Evolutionary conservation across 2,113 vertebrate genomes (phyloP).

Genomic region (Phocoena phocoena): DNA sequence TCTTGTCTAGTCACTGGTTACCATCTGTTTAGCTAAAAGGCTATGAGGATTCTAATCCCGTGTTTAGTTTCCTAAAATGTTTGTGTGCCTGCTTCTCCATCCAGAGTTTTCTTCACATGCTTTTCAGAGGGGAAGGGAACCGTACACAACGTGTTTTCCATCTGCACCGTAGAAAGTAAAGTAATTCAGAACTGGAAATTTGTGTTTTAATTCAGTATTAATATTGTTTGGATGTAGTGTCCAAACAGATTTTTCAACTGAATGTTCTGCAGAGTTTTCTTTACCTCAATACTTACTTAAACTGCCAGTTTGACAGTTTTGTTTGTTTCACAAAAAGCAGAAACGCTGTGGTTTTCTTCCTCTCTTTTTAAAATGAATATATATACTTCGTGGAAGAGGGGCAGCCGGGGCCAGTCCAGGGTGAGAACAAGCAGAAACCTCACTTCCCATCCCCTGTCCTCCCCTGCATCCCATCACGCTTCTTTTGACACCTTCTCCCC

Average conservation of each 20-base stretch:
- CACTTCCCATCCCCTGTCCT: not conserved
- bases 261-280: not conserved
- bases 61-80: not conserved
- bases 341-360: not conserved
- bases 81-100: not conserved
- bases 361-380: not conserved
- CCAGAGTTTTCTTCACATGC: not conserved
- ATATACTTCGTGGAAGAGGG: not conserved
- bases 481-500: not conserved
- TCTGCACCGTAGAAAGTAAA: not conserved
- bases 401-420: fast-evolving
- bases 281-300: not conserved
- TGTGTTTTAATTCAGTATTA: not conserved
- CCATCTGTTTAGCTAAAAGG: slow-evolving; percentile 17
- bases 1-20: fast-evolving
- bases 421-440: not conserved
- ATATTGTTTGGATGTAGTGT: not conserved
- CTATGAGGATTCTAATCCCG: not conserved
- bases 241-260: not conserved
- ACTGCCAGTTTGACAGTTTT: not conserved
- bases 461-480: not conserved
- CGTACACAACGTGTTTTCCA: fast-evolving
- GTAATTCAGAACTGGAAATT: not conserved
- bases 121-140: not conserved
- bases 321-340: not conserved